These are phyloP conservation scores for Lasaia peninsularis DNA, from an alignment of 1,140 invertebrate species.

Conservation along the genomic window DNA sequence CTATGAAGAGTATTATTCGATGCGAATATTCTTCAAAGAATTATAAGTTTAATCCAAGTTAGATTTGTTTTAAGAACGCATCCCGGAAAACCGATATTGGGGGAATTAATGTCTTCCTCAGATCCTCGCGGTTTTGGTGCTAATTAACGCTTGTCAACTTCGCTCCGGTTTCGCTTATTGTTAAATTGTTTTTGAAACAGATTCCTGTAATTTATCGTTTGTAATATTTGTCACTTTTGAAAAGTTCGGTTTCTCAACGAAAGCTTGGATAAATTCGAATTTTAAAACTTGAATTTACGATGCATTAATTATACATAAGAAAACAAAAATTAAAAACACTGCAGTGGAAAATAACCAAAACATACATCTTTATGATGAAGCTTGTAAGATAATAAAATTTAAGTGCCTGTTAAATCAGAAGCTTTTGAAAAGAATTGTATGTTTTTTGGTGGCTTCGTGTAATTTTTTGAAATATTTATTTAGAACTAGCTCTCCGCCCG, in stretches of 20 bases:
- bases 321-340: too few relatives aligned
- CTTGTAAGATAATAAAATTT: too few relatives aligned
- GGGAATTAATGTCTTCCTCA: conserved; percentile 12
- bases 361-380: too few relatives aligned
- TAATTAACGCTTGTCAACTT: conserved; percentile 48
- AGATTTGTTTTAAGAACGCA: conserved; percentile 50
- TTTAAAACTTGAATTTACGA: too few relatives aligned
- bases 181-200: conserved; percentile 56
- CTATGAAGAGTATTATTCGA: background rate
- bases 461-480: too few relatives aligned
- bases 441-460: too few relatives aligned
- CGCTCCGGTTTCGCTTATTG: conserved; percentile 42
- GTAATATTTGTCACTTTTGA: background rate
- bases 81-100: conserved; percentile 2
- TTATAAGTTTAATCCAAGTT: conserved; percentile 28
- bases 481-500: too few relatives aligned
- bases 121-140: conserved; percentile 26
- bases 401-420: too few relatives aligned
- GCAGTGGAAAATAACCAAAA: too few relatives aligned
- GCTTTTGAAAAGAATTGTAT: too few relatives aligned
- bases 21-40: background rate
- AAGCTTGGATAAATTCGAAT: too few relatives aligned
- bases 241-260: background rate
- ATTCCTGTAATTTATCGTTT: conserved; percentile 37
- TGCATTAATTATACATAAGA: too few relatives aligned